Conservation (phyloP, 1,140 invertebrate genomes). For the Luehdorfia chinensis region DNA sequence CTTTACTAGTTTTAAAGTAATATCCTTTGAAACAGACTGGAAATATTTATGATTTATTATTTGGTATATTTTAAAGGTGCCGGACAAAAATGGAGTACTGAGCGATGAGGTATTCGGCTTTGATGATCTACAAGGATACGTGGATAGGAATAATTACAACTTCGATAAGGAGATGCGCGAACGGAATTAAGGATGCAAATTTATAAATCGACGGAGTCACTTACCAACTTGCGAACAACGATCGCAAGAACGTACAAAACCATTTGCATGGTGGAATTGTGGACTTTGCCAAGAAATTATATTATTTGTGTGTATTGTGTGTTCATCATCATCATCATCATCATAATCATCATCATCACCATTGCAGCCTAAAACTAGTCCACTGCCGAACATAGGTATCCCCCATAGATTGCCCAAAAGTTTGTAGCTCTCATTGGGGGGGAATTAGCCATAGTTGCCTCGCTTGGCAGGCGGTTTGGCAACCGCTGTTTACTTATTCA, state of each 20-base stretch:
- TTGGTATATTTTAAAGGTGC: conserved; percentile 48
- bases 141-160: conserved; percentile 82
- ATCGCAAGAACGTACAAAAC: conserved; percentile 73
- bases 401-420: too few relatives aligned
- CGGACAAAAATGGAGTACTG: conserved; percentile 82
- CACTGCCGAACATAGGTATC: too few relatives aligned
- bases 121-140: conserved; percentile 84
- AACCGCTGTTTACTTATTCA: too few relatives aligned
- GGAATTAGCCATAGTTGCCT: too few relatives aligned
- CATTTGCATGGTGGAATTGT: conserved; percentile 91
- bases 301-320: background rate
- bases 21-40: too few relatives aligned
- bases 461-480: too few relatives aligned
- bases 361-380: too few relatives aligned
- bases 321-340: too few relatives aligned
- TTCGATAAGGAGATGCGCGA: conserved; percentile 94
- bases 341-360: too few relatives aligned
- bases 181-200: conserved; percentile 82
- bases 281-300: conserved; percentile 84
- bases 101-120: conserved; percentile 88
- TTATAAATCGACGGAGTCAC: conserved; percentile 80
- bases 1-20: too few relatives aligned
- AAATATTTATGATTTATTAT: too few relatives aligned
- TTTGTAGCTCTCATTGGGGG: too few relatives aligned
- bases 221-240: conserved; percentile 86